A percentile compares a stretch with the other conserved stretches of the same genome.
Evolutionary conservation across 1,140 invertebrate genomes (phyloP).

Genomic region (Ericerus pela): DNA sequence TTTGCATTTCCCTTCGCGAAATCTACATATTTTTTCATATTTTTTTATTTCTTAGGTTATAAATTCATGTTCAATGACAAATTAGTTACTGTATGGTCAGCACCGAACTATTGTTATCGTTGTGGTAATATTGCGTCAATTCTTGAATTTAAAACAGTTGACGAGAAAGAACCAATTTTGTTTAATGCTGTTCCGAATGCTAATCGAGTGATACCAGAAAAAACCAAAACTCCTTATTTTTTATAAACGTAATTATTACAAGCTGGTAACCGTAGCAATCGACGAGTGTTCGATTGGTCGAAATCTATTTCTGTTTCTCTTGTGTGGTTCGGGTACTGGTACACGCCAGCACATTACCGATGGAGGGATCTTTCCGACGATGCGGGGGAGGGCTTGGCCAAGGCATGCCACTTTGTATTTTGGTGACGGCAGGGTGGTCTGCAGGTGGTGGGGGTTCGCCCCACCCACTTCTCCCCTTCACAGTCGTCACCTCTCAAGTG

Average conservation of each 20-base stretch:
- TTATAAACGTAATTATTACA: no score
- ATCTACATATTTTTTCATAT: conserved; percentile 16
- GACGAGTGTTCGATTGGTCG: not conserved
- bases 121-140: conserved; percentile 90
- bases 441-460: no score
- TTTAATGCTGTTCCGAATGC: conserved; percentile 89
- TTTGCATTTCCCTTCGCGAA: conserved; percentile 1
- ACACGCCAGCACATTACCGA: not conserved
- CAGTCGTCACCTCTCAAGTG: no score
- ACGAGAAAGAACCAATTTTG: conserved; percentile 65
- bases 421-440: no score
- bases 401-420: no score
- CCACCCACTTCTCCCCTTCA: no score
- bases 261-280: no score
- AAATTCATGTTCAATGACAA: conserved; percentile 94
- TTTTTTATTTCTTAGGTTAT: conserved; percentile 45
- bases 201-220: conserved; percentile 77
- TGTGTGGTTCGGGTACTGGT: not conserved
- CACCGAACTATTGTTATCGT: conserved; percentile 90
- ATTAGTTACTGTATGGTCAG: conserved; percentile 92
- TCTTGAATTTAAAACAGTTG: conserved; percentile 61
- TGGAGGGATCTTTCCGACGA: not conserved
- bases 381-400: no score
- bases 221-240: conserved; percentile 90
- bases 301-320: not conserved